A percentile compares a stretch with the other conserved stretches of the same genome.
Evolutionary conservation across 2,888 invertebrate species (phyloP).

Genomic region (Spisula solida): DNA sequence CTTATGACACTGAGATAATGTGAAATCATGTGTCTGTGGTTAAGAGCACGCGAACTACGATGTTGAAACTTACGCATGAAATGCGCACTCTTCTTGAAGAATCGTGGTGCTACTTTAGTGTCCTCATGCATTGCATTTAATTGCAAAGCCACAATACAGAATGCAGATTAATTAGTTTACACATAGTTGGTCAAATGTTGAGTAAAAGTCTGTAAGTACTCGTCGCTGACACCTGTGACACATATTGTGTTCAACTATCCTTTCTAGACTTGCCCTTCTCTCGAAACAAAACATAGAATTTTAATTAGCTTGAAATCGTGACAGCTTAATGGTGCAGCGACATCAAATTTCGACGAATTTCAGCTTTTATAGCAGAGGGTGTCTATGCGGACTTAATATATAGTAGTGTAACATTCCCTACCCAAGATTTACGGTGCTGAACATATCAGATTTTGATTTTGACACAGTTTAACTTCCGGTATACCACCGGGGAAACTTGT

Average conservation of each 20-base stretch:
- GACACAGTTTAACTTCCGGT: not conserved
- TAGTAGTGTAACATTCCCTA: not conserved
- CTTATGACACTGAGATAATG: too few species aligned
- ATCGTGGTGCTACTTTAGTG: not conserved
- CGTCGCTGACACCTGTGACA: too few species aligned
- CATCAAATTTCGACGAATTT: constrained; percentile 13
- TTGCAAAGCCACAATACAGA: too few species aligned
- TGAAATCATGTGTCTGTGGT: too few species aligned
- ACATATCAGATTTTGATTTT: not conserved
- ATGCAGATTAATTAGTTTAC: too few species aligned
- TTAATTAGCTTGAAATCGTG: constrained; percentile 20
- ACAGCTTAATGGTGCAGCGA: constrained; percentile 16
- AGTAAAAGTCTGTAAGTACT: too few species aligned
- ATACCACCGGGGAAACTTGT: not conserved
- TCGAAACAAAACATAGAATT: constrained; percentile 7
- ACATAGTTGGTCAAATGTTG: too few species aligned
- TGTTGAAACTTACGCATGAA: too few species aligned
- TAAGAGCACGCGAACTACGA: too few species aligned
- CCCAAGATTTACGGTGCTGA: not conserved
- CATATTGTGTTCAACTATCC: too few species aligned
- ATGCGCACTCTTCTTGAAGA: too few species aligned
- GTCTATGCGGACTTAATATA: not conserved
- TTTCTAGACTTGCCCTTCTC: not conserved
- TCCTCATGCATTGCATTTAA: not conserved
- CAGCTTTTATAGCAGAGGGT: not conserved